Evolutionary conservation across 2,888 invertebrate genomes (phyloP).

Genomic region (Pinctada fucata): DNA sequence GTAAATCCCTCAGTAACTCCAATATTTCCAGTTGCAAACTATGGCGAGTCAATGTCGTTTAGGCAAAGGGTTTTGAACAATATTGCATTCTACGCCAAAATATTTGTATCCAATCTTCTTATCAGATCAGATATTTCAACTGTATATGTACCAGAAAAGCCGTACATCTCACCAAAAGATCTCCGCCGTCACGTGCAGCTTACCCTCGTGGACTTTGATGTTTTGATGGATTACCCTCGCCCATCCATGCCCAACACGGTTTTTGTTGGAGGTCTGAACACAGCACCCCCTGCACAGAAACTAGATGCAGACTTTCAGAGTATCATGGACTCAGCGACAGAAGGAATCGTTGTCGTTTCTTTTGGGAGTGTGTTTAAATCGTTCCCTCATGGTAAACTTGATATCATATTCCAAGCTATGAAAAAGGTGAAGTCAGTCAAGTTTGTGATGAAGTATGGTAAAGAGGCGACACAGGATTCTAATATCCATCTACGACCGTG

Average conservation of each 20-base stretch:
- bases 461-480: too few relatives aligned
- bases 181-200: constrained; percentile 36
- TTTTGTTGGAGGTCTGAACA: constrained; percentile 37
- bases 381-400: constrained; percentile 32
- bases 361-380: constrained; percentile 40
- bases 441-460: too few relatives aligned
- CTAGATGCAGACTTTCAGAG: constrained; percentile 31
- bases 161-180: constrained; percentile 14
- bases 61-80: neutral
- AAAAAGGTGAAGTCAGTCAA: too few relatives aligned
- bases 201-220: constrained; percentile 34
- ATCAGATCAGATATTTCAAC: too few relatives aligned
- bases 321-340: constrained; percentile 31
- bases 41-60: constrained; percentile 1
- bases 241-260: constrained; percentile 40
- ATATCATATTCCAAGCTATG: too few relatives aligned
- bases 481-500: constrained; percentile 31
- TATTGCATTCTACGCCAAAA: too few relatives aligned
- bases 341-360: constrained; percentile 43
- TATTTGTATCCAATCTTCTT: too few relatives aligned
- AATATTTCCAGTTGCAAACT: neutral
- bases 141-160: constrained; percentile 33
- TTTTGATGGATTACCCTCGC: constrained; percentile 32
- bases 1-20: neutral
- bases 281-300: constrained; percentile 25